Evolutionary conservation across 2,888 invertebrate species (phyloP), one percentile per base, ranked within the genome.

Genomic region (Odontocolon sp.): DNA sequence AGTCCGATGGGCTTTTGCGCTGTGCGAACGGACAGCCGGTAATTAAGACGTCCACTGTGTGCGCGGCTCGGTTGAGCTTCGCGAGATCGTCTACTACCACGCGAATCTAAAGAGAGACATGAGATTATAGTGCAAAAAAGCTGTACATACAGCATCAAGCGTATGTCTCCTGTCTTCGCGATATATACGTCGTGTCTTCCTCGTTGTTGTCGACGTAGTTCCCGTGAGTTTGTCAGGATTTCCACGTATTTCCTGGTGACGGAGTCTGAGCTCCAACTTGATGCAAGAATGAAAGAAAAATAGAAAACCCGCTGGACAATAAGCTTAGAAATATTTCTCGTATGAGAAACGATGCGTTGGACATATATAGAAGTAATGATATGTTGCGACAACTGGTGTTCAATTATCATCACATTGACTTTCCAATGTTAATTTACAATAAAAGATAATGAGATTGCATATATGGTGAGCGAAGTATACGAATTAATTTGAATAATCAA

Each of bases 31-130:
- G 84, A 82, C 84, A 87, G 83, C 86, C 84, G 82, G 83, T 85
- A 87, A 88, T 87, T 85, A 87, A 85, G 82, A 81, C 80, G 85
- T 84, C 82, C 78, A 69, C 64, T 72, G 66, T 70, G 47, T 6
- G 67, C 63, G 66, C 73, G 52, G 57, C 69, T 66, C 50, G 72
- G 42, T 54, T 79, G 68, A 64, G 73, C 64, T 72, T 77, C 70
- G 50, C 23, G 36, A 64, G 70, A 63, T 68, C 70, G 73, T 54
- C 36, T 40, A 70, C 50, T 47, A 74, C 52, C 38, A 28, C 9
- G 31, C 11, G 52, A 47, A 63, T 56, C 31, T 50, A 59, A 31
- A 16, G 52, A 36, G 54, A 57, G 40, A 70, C 56, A 69, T 57
- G 36, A 50, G 33, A 28, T 54, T 40, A 56, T 45, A 52, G 31